These are phyloP conservation scores for Passer domesticus DNA, from an alignment of 2,113 vertebrate genomes.

Conservation along the genomic window DNA sequence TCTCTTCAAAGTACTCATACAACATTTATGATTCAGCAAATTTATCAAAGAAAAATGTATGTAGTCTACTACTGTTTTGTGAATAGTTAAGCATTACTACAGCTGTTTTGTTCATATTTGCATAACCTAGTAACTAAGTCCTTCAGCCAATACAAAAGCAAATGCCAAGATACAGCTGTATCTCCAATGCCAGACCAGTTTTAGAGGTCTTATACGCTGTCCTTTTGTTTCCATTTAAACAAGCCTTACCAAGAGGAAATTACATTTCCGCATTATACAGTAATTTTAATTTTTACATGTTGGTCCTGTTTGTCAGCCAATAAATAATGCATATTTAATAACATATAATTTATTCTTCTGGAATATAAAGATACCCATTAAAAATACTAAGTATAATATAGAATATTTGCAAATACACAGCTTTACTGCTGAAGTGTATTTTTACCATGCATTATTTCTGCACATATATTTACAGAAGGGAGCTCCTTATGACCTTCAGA, in stretches of 20 bases:
- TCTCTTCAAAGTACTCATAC: not conserved
- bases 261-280: not conserved
- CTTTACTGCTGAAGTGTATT: not conserved
- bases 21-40: not conserved
- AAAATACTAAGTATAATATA: slow-evolving; percentile 5
- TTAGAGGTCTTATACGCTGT: not conserved
- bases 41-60: not conserved
- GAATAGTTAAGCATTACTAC: not conserved
- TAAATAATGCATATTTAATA: not conserved
- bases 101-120: not conserved
- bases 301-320: not conserved
- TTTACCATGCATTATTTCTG: not conserved
- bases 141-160: slow-evolving; percentile 3
- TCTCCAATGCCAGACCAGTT: not conserved
- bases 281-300: not conserved
- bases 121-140: not conserved
- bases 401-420: not conserved
- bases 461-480: not conserved
- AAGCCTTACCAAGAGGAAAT: slow-evolving; percentile 19
- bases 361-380: slow-evolving; percentile 39
- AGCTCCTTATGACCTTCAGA: not conserved
- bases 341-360: slow-evolving; percentile 9
- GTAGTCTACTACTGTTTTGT: not conserved
- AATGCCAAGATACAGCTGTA: not conserved
- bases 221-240: not conserved